phyloP scores from a whole-genome alignment of 2,113 vertebrate species.

The Butorides virescens region DNA sequence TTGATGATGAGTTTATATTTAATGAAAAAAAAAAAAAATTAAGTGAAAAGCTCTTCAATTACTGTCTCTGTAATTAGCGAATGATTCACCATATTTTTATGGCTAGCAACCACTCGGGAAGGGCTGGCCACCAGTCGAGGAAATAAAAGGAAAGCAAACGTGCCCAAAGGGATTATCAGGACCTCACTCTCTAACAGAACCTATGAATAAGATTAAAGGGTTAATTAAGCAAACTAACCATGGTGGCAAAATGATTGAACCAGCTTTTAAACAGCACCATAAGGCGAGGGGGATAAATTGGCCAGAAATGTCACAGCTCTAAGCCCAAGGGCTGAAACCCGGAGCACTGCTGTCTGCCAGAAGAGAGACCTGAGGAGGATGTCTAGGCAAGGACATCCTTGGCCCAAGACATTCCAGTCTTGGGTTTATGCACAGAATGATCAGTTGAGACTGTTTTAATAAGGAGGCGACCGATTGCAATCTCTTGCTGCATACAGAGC shows the following conservation, averaged over 20 bases:
- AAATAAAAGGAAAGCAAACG: not conserved
- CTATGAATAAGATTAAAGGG: slow-evolving; percentile 1
- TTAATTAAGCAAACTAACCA: slow-evolving; percentile 1
- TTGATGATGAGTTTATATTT: not conserved
- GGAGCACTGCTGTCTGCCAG: not conserved
- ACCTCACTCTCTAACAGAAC: not conserved
- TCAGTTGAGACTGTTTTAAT: not conserved
- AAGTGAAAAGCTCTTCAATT: not conserved
- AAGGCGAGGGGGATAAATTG: not conserved
- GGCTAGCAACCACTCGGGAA: not conserved
- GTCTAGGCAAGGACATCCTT: not conserved
- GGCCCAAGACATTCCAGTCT: not conserved
- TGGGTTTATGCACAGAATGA: not conserved
- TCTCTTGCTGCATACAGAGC: not conserved
- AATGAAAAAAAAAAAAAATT: not conserved
- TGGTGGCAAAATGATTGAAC: not conserved
- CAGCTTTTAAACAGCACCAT: not conserved
- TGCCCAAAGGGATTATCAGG: not conserved
- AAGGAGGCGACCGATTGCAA: not conserved
- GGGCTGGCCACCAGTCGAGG: not conserved
- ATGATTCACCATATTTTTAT: not conserved
- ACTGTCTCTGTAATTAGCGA: not conserved
- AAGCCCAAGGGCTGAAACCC: not conserved
- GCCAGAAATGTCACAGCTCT: not conserved
- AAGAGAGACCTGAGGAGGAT: not conserved